Evolutionary conservation across 2,797 vertebrate genomes (phyloP).

Genomic region (Enteromius paludinosus): DNA sequence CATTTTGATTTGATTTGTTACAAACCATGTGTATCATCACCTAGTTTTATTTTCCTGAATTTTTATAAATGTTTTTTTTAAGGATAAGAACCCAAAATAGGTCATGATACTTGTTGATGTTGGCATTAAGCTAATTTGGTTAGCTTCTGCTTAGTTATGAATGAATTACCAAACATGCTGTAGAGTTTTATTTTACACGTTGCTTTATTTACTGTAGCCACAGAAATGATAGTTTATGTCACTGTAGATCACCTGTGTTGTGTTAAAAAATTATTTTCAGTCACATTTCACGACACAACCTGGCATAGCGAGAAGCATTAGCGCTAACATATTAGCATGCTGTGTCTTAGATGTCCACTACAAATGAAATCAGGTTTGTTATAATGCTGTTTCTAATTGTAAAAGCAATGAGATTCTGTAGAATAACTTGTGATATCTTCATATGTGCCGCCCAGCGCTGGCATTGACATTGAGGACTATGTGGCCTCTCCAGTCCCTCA

Average conservation of each 20-base stretch:
- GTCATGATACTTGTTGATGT: not conserved
- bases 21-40: not conserved
- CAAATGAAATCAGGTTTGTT: not conserved
- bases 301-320: not conserved
- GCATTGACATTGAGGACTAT: constrained; percentile 25
- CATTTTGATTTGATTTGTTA: not conserved
- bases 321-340: not conserved
- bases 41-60: not conserved
- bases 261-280: not conserved
- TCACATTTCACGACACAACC: not conserved
- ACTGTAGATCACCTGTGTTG: not conserved
- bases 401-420: not conserved
- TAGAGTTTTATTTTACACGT: no score
- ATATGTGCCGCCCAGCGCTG: not conserved
- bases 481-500: constrained; percentile 22
- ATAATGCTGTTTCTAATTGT: not conserved
- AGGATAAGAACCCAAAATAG: not conserved
- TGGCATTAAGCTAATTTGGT: not conserved
- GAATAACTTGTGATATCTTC: constrained; percentile 7
- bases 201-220: not conserved
- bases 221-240: fast-evolving
- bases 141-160: not conserved
- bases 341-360: not conserved
- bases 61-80: not conserved
- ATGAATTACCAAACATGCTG: not conserved